Evolutionary conservation across 1,140 invertebrate genomes (phyloP), one percentile per base, ranked within the genome.

Genomic region (Ceratosolen solmsi): DNA sequence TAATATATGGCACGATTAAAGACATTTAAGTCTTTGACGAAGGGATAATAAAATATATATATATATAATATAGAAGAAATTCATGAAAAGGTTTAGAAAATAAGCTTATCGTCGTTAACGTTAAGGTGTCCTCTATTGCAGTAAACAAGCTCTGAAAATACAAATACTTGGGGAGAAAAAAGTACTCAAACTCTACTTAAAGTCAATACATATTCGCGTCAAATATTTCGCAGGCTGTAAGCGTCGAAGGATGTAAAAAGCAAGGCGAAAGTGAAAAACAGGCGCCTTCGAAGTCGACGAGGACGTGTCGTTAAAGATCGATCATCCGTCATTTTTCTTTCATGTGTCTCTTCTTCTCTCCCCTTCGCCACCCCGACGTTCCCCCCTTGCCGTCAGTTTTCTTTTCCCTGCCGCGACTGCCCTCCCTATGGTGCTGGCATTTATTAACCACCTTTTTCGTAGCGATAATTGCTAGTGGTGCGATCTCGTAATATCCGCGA

Each of bases 361-460:
- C 15, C 27, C n/a, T 5, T 1, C 8, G 27, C 3, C n/a, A 30
- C 58, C 8, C 15, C 15, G 25, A 27, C 0, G 4, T 25, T 68
- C 58, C 11, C 38, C 1, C n/a, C 2, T 49, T 7, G 15, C 30
- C 33, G 15, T 0, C 17, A 11, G 22, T 30, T 60, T n/a, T 17
- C 33, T 13, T 13, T n/a, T 25, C 54, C 22, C 3, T 2, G 54
- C 54, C 17, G n/a, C n/a, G 22, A 17, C n/a, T 9, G 17, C 27
- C 9, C 58, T 33, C 25, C 58, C 58, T 15, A 54, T 4, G 20
- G 7, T 30, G 27, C 33, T 8, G 33, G 36, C 79, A 80, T 74
- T 80, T 80, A 63, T 80, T 54, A 74, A 68, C 1, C 71, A 22
- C 41, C 72, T 80, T 68, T 75, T 75, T 75, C 79, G 46, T 75